Conservation (phyloP, 2,888 invertebrate genomes). For the Drosophila eohydei region DNA sequence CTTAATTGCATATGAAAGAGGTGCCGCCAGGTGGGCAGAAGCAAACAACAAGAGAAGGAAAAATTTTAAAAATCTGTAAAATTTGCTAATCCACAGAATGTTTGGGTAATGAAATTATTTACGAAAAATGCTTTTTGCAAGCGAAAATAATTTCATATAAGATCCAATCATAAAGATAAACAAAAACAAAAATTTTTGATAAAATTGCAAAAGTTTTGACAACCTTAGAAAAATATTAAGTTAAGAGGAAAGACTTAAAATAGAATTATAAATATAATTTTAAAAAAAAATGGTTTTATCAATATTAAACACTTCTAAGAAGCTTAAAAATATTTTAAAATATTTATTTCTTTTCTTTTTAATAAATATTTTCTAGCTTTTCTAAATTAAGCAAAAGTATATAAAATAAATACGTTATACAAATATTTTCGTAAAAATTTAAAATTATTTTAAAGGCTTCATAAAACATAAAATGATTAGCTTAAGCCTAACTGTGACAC, state of each 20-base stretch:
- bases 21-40: not conserved
- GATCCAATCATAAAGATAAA: not conserved
- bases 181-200: not conserved
- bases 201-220: not conserved
- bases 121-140: not conserved
- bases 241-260: not conserved
- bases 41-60: not conserved
- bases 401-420: not conserved
- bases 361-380: not conserved
- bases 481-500: not conserved
- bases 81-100: not conserved
- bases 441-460: not conserved
- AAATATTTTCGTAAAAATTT: not conserved
- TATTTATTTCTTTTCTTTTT: not conserved
- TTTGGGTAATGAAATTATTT: not conserved
- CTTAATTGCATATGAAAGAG: slow-evolving; percentile 4
- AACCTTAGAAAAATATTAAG: not conserved
- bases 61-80: not conserved
- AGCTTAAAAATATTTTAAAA: not conserved
- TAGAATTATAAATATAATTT: not conserved
- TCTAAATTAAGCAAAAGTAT: not conserved
- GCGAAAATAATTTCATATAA: not conserved
- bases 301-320: not conserved
- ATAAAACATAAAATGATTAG: not conserved
- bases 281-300: too few species aligned